Evolutionary conservation across 2,113 vertebrate genomes (phyloP).

Genomic region (Patagioenas fasciata): DNA sequence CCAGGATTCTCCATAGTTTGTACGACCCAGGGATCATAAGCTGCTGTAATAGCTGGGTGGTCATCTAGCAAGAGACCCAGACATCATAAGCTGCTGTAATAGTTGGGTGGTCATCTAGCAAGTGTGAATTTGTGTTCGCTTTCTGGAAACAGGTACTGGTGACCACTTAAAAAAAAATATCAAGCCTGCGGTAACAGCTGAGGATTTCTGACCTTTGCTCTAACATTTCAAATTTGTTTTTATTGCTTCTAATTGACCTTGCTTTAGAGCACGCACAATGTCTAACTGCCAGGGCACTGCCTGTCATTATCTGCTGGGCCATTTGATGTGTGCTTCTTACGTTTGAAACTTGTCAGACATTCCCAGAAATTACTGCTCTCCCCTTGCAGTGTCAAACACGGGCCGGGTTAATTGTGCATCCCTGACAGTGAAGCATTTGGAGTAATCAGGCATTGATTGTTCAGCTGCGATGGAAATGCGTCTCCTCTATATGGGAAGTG

Average conservation of each 20-base stretch:
- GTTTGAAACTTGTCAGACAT: constrained; percentile 30
- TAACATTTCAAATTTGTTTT: constrained; percentile 55
- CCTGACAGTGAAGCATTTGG: constrained; percentile 15
- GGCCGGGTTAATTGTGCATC: constrained; percentile 29
- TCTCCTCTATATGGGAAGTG: background rate
- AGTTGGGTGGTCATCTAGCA: background rate
- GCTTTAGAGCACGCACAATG: constrained; percentile 29
- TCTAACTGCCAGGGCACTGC: constrained; percentile 5
- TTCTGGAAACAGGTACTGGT: background rate
- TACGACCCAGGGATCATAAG: background rate
- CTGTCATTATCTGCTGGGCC: constrained; percentile 38
- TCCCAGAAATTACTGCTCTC: background rate
- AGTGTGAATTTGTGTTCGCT: background rate
- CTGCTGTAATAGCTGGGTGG: background rate
- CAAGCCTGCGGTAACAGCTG: background rate
- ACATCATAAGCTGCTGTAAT: no score
- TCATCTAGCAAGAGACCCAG: background rate
- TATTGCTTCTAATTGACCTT: constrained; percentile 60
- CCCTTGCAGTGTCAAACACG: background rate
- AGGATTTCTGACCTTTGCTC: constrained; percentile 53
- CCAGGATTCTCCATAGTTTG: background rate
- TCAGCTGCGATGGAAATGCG: background rate
- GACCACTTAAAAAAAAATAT: background rate
- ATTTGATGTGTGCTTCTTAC: constrained; percentile 39
- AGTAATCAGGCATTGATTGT: constrained; percentile 34